Evolutionary conservation across 35 echinoderm and acorn worm genomes (phyloP).

Genomic region (Apostichopus californicus): DNA sequence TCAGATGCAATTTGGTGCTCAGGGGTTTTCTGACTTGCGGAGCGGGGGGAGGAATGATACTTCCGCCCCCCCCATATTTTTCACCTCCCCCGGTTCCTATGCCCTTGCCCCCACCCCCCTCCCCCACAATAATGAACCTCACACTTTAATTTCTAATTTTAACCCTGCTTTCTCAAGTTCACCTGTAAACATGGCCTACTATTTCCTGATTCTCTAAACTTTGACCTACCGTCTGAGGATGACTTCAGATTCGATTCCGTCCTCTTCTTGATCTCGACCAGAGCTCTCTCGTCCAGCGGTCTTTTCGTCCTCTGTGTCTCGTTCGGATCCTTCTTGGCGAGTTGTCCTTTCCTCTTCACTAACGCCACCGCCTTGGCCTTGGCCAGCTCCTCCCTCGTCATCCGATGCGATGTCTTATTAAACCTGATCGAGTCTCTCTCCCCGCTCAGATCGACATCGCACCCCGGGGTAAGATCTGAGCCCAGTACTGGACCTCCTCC

Average conservation of each 20-base stretch:
- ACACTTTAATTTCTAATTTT: no score
- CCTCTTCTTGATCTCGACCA: conserved; percentile 66
- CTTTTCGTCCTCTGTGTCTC: conserved; percentile 52
- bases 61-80: no score
- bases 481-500: conserved; percentile 7
- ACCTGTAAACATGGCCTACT: no score
- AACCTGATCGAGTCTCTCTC: neutral
- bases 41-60: no score
- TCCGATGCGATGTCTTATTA: conserved; percentile 3
- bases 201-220: neutral
- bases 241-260: conserved; percentile 61
- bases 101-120: no score
- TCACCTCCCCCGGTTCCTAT: no score
- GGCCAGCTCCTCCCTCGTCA: conserved; percentile 11
- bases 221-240: conserved; percentile 33
- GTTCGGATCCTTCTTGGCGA: conserved; percentile 81
- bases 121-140: no score
- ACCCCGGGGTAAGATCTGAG: neutral
- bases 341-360: conserved; percentile 71
- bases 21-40: no score
- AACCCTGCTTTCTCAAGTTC: no score
- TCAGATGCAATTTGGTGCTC: no score
- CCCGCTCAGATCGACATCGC: neutral
- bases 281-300: conserved; percentile 43
- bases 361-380: conserved; percentile 59